Conservation (phyloP, 2,888 invertebrate genomes). For the Oscheius sp. region DNA sequence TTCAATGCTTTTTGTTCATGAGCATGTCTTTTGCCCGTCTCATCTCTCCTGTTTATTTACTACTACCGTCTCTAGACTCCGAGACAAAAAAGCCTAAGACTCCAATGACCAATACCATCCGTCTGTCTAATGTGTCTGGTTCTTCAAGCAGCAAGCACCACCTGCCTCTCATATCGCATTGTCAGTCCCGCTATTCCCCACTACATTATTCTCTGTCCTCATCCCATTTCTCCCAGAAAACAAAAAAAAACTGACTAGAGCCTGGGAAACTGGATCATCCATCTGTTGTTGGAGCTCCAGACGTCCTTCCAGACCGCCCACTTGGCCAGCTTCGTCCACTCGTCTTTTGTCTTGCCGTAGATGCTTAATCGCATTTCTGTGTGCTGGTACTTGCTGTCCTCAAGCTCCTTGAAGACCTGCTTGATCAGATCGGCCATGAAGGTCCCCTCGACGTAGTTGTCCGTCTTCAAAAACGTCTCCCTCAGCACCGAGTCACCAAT, state of each 20-base stretch:
- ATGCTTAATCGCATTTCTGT: slow-evolving; percentile 93
- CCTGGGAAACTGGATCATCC: slow-evolving; percentile 96
- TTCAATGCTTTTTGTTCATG: too few relatives aligned
- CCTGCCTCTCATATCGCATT: too few relatives aligned
- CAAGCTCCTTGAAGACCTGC: slow-evolving; percentile 93
- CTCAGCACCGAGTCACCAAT: slow-evolving; percentile 91
- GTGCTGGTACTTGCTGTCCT: slow-evolving; percentile 99
- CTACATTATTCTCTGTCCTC: neutral
- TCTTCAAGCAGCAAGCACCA: too few relatives aligned
- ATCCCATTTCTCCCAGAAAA: neutral
- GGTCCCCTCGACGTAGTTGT: slow-evolving; percentile 93
- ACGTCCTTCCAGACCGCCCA: slow-evolving; percentile 95
- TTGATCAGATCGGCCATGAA: slow-evolving; percentile 98
- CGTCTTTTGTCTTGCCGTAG: slow-evolving; percentile 87
- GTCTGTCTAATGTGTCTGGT: too few relatives aligned
- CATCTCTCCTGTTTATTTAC: too few relatives aligned
- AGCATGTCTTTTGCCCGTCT: too few relatives aligned
- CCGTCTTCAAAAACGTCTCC: slow-evolving; percentile 99
- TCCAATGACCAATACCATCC: too few relatives aligned
- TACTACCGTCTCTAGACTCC: too few relatives aligned
- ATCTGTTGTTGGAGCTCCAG: slow-evolving; percentile 89
- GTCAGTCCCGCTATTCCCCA: too few relatives aligned
- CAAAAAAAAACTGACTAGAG: slow-evolving; percentile 83
- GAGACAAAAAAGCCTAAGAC: too few relatives aligned
- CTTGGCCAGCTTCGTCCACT: slow-evolving; percentile 95